Conservation (phyloP, 2,113 vertebrate species). For the Clarias batrachus region DNA sequence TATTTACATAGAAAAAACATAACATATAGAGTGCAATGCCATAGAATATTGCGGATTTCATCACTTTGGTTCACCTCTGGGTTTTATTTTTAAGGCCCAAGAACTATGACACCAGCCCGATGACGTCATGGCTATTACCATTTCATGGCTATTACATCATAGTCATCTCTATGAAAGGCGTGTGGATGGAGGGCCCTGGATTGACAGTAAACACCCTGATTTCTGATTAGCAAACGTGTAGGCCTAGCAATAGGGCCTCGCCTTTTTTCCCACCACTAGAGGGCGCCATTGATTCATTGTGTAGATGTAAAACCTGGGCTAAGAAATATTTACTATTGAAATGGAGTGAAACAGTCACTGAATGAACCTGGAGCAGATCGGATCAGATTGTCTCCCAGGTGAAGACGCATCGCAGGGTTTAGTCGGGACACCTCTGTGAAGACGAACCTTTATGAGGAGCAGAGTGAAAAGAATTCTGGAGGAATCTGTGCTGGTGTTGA, state of each 20-base stretch:
- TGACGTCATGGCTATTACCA: too few relatives aligned
- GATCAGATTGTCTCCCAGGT: neutral
- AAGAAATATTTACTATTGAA: neutral
- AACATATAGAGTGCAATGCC: neutral
- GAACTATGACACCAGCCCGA: too few relatives aligned
- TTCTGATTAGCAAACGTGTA: neutral
- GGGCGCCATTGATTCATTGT: neutral
- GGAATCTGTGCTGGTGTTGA: neutral
- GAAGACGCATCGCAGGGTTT: neutral
- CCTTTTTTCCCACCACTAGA: neutral
- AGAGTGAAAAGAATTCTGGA: neutral
- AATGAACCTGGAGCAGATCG: neutral
- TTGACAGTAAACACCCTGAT: neutral
- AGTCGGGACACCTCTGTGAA: neutral
- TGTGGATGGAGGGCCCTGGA: too few relatives aligned
- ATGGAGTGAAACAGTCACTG: neutral
- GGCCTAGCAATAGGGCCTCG: too few relatives aligned
- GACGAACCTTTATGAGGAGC: neutral
- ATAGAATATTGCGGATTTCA: neutral
- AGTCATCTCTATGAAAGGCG: too few relatives aligned
- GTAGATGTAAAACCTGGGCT: neutral
- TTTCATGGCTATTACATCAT: too few relatives aligned
- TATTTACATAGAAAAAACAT: neutral
- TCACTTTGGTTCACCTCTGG: neutral
- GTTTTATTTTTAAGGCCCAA: neutral